Evolutionary conservation across 2,888 invertebrate genomes (phyloP).

Genomic region (Scotopteryx bipunctaria): DNA sequence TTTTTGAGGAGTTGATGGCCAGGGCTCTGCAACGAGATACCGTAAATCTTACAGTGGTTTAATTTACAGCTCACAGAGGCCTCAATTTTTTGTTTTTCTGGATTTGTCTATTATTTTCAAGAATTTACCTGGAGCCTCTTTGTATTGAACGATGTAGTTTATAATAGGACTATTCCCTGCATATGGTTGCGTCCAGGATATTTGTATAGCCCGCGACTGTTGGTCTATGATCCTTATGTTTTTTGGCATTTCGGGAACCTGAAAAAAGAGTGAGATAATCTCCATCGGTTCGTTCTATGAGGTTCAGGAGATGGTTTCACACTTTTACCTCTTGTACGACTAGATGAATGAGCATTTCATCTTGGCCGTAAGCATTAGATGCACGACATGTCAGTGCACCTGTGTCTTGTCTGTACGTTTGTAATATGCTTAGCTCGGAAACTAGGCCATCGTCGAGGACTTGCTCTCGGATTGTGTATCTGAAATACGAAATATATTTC

Average conservation of each 20-base stretch:
- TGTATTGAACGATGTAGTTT: conserved; percentile 94
- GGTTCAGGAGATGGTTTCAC: conserved; percentile 5
- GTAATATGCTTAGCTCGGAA: conserved; percentile 92
- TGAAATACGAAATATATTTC: conserved; percentile 43
- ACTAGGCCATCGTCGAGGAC: conserved; percentile 91
- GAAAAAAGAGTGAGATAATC: conserved; percentile 45
- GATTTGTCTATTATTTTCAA: background rate
- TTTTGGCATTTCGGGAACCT: conserved; percentile 95
- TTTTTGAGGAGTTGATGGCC: conserved; percentile 92
- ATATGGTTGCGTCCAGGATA: conserved; percentile 95
- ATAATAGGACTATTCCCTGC: conserved; percentile 95
- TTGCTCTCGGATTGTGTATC: conserved; percentile 90
- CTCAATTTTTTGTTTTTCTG: background rate
- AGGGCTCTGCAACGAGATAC: conserved; percentile 84
- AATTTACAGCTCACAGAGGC: conserved; percentile 7
- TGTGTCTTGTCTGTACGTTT: conserved; percentile 94
- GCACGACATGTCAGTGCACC: conserved; percentile 94
- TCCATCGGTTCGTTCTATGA: background rate
- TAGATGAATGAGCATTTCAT: conserved; percentile 94
- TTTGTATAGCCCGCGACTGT: conserved; percentile 91
- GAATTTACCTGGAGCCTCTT: conserved; percentile 88
- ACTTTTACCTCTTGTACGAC: conserved; percentile 90
- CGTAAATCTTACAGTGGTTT: conserved; percentile 13
- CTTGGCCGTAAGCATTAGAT: conserved; percentile 94
- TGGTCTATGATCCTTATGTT: conserved; percentile 93